Base-by-base conservation (phyloP, 2,888 invertebrate species). In the Euzophera pinguis region DNA sequence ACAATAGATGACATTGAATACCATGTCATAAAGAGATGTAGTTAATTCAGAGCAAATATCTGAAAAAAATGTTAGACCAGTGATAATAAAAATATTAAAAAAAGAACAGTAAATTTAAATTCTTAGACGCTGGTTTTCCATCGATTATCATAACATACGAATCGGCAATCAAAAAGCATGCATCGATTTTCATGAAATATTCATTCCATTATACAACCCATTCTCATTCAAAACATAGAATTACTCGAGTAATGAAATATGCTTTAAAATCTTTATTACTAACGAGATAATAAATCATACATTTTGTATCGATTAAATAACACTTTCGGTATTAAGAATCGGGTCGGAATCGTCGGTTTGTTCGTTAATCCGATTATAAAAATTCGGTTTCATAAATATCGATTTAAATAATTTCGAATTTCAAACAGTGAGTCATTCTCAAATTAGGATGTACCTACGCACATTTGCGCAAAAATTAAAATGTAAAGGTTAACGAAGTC, bases 371-470 rank as follows among this genome's bases (percentile, higher is more conserved):
- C 63, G 70, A 74, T 73, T 73, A 69, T 60, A 57, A 55, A 58
- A 54, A 60, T 63, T 68, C 61, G 60, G 67, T 32, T 63, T 68
- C 61, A 61, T 69, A 50, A 66, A 70, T 70, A 68, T 60, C 62
- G 69, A 71, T 70, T 70, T 69, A 58, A 70, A 71, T 71, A 63
- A 63, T 65, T 69, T 56, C 57, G 58, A 58, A 57, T 58, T 22
- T 5, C 50, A 53, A 56, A 58, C 52, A 60, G 58, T 64, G 61
- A 63, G 45, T 64, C 60, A 63, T 55, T 53, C 14, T 50, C 32
- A 39, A 32, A 29, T 50, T 12, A 10, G 16, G 10, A 37, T 37
- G 9, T 50, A 50, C 12, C 5, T 8, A 45, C 14, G 14, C 27
- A 49, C 27, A 14, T 47, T 47, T 47, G 34, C n/a, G 47, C 8